Evolutionary conservation across 1,140 invertebrate species (phyloP), one percentile per base, ranked within the genome.

Genomic region (Cardiocondyla obscurior): DNA sequence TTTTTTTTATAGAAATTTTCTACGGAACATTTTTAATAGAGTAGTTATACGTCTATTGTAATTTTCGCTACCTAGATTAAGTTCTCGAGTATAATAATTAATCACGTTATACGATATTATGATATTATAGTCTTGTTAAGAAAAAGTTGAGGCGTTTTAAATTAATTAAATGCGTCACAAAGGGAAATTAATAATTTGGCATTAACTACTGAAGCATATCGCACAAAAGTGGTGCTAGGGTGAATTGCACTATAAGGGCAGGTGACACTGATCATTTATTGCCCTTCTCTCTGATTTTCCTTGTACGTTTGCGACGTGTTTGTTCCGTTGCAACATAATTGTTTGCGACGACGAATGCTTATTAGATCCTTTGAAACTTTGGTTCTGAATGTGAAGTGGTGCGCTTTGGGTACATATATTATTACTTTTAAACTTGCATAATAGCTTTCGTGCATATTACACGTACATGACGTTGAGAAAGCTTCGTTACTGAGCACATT

Each of bases 291-390:
- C 36, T 73, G 53, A 60, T 73, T 58, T 73, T 58, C 70, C n/a
- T 60, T 44, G 33, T 73, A 42, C 36, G 30, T 73, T 73, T 28
- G 19, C 33, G 58, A 42, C 51, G 30, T 51, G 22, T 73, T 33
- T 33, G 51, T 73, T 28, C 22, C 5, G 36, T 16, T 60, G 53
- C 19, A 42, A 42, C 25, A 33, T 25, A 73, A 44, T 44, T 58
- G 36, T 73, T 73, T 30, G 53, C 36, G 12, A 25, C 30, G 36
- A 25, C 53, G n/a, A 42, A 73, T 73, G 70, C 70, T 73, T 73
- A 73, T 73, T 73, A 73, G 36, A 58, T 58, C 70, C 70, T 73
- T 73, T 58, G 70, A 60, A 73, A 73, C 53, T 73, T 73, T 58
- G 53, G 22, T 57, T 58, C n/a, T 19, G 53, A 73, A 6, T 25